Conservation (phyloP, 2,888 invertebrate species). For the Drosophila lacicola region DNA sequence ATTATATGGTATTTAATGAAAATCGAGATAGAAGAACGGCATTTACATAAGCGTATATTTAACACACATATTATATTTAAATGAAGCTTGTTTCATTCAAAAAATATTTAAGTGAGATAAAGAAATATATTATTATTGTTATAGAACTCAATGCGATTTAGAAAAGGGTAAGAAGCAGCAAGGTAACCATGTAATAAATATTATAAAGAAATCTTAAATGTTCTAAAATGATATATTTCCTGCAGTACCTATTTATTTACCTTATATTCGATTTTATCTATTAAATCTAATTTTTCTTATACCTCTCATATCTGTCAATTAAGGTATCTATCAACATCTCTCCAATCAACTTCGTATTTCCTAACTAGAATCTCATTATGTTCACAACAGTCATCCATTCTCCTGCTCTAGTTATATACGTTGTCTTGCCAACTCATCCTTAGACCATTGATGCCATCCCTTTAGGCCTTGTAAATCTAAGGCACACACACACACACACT, state of each 20-base stretch:
- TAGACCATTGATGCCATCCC: not conserved
- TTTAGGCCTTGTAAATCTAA: constrained; percentile 18
- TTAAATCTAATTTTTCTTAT: not conserved
- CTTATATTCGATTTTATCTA: too few species aligned
- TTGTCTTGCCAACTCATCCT: constrained; percentile 41
- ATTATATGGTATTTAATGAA: constrained; percentile 44
- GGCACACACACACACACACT: constrained; percentile 12
- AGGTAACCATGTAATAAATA: too few species aligned
- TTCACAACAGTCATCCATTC: not conserved
- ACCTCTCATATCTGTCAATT: not conserved
- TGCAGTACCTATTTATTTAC: too few species aligned
- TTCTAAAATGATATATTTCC: too few species aligned
- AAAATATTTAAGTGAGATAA: too few species aligned
- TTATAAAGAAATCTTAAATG: too few species aligned
- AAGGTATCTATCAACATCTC: not conserved
- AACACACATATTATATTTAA: constrained; percentile 1
- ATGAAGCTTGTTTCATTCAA: not conserved
- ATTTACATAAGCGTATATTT: constrained; percentile 1
- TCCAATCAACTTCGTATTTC: not conserved
- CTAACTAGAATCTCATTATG: constrained; percentile 32
- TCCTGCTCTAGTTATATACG: constrained; percentile 18
- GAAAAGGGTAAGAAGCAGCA: too few species aligned
- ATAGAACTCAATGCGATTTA: too few species aligned
- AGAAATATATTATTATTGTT: too few species aligned
- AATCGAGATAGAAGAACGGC: constrained; percentile 19